These are phyloP conservation scores for Sycophaga agraensis DNA, from an alignment of 1,140 invertebrate genomes.

Conservation along the genomic window DNA sequence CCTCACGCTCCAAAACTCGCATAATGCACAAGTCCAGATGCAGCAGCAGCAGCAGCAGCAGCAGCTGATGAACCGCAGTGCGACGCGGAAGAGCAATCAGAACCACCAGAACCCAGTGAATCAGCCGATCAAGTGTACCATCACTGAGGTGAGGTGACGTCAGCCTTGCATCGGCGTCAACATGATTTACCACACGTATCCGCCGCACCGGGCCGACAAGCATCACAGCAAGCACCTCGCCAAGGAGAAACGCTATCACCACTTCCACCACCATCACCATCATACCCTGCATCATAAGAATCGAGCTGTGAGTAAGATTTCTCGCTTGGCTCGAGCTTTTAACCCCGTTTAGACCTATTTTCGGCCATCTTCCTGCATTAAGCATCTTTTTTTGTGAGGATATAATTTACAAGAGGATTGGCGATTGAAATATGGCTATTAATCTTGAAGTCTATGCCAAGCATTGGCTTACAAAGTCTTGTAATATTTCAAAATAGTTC, in stretches of 20 bases:
- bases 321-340: too few species aligned
- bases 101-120: conserved; percentile 9
- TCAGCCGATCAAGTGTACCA: conserved; percentile 38
- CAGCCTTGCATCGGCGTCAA: conserved; percentile 51
- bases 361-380: too few species aligned
- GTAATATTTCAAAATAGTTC: too few species aligned
- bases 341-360: too few species aligned
- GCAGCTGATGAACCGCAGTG: conserved; percentile 11
- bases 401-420: too few species aligned
- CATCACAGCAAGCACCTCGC: conserved; percentile 50
- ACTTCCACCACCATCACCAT: conserved; percentile 49
- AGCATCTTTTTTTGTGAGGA: too few species aligned
- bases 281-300: conserved; percentile 47
- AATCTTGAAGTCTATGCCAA: too few species aligned
- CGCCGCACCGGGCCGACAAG: conserved; percentile 50
- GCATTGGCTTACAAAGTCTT: too few species aligned
- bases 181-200: conserved; percentile 54
- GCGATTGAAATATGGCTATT: too few species aligned
- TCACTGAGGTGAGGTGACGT: conserved; percentile 56
- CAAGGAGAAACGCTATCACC: conserved; percentile 52
- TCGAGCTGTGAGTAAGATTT: conserved; percentile 50
- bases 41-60: conserved; percentile 14
- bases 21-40: conserved; percentile 28
- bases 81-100: conserved; percentile 5
- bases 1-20: conserved; percentile 39